A percentile compares a stretch with the other conserved stretches of the same genome.
Conservation (phyloP, 2,888 invertebrate genomes). For the Mesoligia furuncula region DNA sequence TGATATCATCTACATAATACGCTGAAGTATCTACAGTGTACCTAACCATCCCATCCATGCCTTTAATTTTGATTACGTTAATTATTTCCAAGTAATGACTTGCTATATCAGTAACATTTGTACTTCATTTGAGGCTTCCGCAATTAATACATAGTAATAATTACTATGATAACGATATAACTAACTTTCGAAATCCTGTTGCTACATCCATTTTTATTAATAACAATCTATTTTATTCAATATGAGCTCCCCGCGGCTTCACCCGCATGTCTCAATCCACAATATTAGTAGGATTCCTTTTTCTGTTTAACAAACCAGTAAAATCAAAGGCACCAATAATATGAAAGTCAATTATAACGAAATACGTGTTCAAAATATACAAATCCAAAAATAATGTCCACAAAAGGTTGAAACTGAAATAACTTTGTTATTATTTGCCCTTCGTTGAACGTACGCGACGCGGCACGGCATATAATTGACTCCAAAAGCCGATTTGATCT, state of each 20-base stretch:
- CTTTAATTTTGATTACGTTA: neutral
- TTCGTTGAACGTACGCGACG: conserved; percentile 26
- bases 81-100: neutral
- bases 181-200: neutral
- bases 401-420: conserved; percentile 48
- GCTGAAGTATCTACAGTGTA: neutral
- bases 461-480: conserved; percentile 49
- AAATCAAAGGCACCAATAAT: conserved; percentile 4
- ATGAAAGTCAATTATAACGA: conserved; percentile 5
- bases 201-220: neutral
- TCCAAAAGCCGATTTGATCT: conserved; percentile 60
- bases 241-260: neutral
- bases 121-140: neutral
- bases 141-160: neutral
- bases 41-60: too few species aligned
- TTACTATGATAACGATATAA: neutral
- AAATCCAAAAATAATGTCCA: conserved; percentile 33
- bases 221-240: neutral
- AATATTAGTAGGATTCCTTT: neutral
- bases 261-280: neutral
- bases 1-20: neutral
- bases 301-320: neutral
- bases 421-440: conserved; percentile 46
- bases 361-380: conserved; percentile 28
- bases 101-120: neutral